A percentile compares a stretch with the other conserved stretches of the same genome.
Evolutionary conservation across 2,113 vertebrate species (phyloP).

Genomic region (Nothocercus julius): DNA sequence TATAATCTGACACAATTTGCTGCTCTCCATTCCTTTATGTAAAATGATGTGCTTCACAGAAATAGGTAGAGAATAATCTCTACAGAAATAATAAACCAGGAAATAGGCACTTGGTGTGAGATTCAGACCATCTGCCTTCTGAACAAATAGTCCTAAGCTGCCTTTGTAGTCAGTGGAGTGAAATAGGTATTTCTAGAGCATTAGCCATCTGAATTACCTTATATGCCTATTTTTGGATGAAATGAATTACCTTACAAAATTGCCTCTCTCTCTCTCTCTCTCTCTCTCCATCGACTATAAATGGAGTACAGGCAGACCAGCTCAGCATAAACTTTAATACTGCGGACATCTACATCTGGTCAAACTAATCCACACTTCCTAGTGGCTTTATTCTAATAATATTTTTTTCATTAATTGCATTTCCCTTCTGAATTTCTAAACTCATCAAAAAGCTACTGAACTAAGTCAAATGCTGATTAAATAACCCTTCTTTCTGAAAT

Average conservation of each 20-base stretch:
- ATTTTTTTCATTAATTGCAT: background rate
- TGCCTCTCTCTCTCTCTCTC: background rate
- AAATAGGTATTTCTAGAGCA: background rate
- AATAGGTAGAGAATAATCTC: background rate
- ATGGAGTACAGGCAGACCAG: background rate
- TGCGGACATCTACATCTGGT: background rate
- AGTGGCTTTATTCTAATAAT: background rate
- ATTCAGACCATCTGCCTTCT: background rate
- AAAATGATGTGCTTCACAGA: background rate
- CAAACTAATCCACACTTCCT: background rate
- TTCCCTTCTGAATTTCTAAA: background rate
- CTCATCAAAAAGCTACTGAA: background rate
- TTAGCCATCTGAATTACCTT: background rate
- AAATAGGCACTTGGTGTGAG: background rate
- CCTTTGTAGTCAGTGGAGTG: background rate
- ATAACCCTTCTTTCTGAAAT: background rate
- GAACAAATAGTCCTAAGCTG: background rate
- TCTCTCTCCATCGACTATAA: background rate
- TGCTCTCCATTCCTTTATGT: background rate
- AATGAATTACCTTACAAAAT: background rate
- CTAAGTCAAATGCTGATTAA: background rate
- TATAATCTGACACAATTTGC: background rate
- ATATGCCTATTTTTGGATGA: background rate
- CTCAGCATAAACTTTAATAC: background rate
- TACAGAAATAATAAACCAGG: background rate